Evolutionary conservation across 2,797 vertebrate species (phyloP).

Genomic region (Labroides dimidiatus): DNA sequence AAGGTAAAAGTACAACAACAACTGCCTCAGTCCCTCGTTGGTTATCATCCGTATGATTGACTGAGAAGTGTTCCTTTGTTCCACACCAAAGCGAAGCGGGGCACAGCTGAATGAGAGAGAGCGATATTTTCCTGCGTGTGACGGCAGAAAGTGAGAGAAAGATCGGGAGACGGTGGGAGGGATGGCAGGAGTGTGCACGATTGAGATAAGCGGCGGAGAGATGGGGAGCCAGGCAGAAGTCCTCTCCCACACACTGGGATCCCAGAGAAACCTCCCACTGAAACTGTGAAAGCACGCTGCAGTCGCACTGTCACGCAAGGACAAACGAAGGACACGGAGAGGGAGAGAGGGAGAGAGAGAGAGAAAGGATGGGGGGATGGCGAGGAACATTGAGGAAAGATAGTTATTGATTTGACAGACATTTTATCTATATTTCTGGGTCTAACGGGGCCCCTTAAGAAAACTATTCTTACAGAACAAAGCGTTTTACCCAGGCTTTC

Average conservation of each 20-base stretch:
- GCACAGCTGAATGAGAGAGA: conserved; percentile 68
- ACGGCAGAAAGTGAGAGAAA: conserved; percentile 44
- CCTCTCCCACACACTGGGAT: conserved; percentile 70
- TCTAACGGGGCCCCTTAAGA: too few species aligned
- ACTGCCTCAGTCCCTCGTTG: conserved; percentile 59
- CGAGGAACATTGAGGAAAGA: conserved; percentile 26
- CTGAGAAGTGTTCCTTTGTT: conserved; percentile 72
- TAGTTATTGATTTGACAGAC: background rate
- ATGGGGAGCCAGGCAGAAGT: conserved; percentile 65
- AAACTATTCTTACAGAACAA: background rate
- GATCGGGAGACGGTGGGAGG: conserved; percentile 57
- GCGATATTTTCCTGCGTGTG: conserved; percentile 53
- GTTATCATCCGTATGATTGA: conserved; percentile 65
- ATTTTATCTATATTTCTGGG: too few species aligned
- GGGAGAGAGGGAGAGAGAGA: conserved; percentile 15
- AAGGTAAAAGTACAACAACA: conserved; percentile 57
- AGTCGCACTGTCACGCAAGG: conserved; percentile 75
- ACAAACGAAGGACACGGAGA: conserved; percentile 75
- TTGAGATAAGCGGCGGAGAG: conserved; percentile 77
- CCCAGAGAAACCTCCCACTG: conserved; percentile 69
- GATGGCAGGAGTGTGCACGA: conserved; percentile 71
- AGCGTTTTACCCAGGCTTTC: conserved; percentile 20
- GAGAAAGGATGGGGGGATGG: conserved; percentile 36
- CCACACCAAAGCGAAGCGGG: conserved; percentile 65
- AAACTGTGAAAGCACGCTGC: conserved; percentile 62